Evolutionary conservation across 1,140 invertebrate genomes (phyloP).

Genomic region (Nasonia longicornis): DNA sequence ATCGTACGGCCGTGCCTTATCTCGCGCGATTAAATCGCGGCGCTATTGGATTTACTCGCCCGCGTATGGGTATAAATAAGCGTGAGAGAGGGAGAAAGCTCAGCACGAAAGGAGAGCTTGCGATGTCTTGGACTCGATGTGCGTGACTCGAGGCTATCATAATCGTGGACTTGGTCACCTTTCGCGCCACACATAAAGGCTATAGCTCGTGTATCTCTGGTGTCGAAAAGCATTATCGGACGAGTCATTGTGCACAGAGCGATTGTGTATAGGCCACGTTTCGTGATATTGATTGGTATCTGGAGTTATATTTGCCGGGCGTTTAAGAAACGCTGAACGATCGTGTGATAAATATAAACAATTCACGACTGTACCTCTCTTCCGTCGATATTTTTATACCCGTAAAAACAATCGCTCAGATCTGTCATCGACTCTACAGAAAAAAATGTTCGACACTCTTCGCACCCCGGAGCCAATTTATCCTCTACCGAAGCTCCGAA

Average conservation of each 20-base stretch:
- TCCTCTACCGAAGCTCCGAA: not conserved
- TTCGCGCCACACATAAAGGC: not conserved
- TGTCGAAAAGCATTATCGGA: not conserved
- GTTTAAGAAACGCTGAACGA: too few species aligned
- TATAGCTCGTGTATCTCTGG: not conserved
- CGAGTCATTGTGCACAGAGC: too few species aligned
- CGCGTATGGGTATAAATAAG: not conserved
- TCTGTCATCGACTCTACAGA: too few species aligned
- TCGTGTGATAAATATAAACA: too few species aligned
- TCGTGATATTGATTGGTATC: too few species aligned
- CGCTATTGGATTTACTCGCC: not conserved
- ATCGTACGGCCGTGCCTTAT: not conserved
- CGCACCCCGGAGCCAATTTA: not conserved
- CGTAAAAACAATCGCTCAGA: too few species aligned
- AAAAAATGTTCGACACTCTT: not conserved
- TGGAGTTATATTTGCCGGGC: too few species aligned
- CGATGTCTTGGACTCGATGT: not conserved
- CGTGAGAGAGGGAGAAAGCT: not conserved
- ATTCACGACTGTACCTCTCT: too few species aligned
- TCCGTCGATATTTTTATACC: too few species aligned
- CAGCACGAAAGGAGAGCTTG: not conserved
- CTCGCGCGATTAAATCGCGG: not conserved
- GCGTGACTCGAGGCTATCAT: conserved; percentile 7
- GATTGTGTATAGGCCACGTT: too few species aligned
- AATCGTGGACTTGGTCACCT: conserved; percentile 2